A percentile compares a stretch with the other conserved stretches of the same genome.
Evolutionary conservation across 1,140 invertebrate genomes (phyloP).

Genomic region (Philopotamus ludificatus): DNA sequence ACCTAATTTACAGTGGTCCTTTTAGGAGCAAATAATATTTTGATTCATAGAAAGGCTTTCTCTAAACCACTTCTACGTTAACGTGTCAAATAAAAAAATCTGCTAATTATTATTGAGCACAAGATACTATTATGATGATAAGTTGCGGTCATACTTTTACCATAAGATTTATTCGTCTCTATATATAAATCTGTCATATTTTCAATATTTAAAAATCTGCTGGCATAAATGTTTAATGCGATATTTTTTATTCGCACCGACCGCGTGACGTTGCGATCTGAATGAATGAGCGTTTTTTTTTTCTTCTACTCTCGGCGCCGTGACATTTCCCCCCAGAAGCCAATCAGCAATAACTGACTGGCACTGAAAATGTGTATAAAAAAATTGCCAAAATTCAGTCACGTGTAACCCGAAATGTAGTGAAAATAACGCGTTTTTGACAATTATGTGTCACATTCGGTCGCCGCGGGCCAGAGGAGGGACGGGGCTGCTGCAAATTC

Average conservation of each 20-base stretch:
- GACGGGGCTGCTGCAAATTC: neutral
- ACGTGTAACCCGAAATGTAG: neutral
- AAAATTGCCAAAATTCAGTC: conserved; percentile 9
- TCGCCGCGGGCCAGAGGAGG: no score
- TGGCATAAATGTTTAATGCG: neutral
- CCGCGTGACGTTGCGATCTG: conserved; percentile 13
- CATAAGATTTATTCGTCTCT: no score
- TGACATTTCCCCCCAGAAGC: conserved; percentile 18
- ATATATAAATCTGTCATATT: no score
- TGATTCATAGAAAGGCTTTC: no score
- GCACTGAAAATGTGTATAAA: neutral
- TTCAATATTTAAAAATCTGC: no score
- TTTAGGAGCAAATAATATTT: no score
- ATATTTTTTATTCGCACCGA: neutral
- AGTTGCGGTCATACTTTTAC: no score
- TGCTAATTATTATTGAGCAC: no score
- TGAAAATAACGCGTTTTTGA: conserved; percentile 15
- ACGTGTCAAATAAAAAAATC: no score
- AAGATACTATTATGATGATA: no score
- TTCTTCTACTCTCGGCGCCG: conserved; percentile 8
- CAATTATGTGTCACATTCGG: conserved; percentile 18
- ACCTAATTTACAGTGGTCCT: no score
- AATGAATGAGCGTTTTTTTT: conserved; percentile 22
- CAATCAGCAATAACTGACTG: conserved; percentile 23
- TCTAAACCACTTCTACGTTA: no score